Base-by-base conservation (phyloP, 1,140 invertebrate genomes). In the Heliconius melpomene region DNA sequence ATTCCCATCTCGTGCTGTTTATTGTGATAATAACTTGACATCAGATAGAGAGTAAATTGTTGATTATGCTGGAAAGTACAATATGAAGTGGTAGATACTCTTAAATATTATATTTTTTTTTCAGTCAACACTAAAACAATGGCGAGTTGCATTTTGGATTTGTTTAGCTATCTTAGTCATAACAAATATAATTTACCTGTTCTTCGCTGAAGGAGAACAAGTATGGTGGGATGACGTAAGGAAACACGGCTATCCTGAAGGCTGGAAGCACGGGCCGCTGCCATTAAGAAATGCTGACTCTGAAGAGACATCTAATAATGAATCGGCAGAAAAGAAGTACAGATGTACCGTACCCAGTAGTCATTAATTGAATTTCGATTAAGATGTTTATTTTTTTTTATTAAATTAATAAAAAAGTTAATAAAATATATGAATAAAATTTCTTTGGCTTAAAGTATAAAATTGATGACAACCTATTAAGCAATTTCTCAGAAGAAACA, bases 81-180 rank as follows among this genome's bases (percentile, higher is more conserved):
- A 57, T 57, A 7, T 57, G 7, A 71, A 20, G 6, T n/a, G n/a
- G n/a, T n/a, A n/a, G n/a, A n/a, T n/a, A n/a, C n/a, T n/a, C n/a
- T n/a, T n/a, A n/a, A n/a, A n/a, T n/a, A n/a, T n/a, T n/a, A n/a
- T n/a, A n/a, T n/a, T n/a, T n/a, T n/a, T 70, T 88, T 93, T 95
- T 79, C 93, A 98, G 97, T 96, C 96, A 81, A 96, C 96, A 8
- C 85, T 97, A 2, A 91, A 95, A 32, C 95, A 98, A 93, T 98
- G 98, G 98, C 95, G 97, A 72, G 89, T 95, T 2, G 97, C 98
- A 0, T 98, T 98, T 89, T 98, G 97, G 96, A 96, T 98, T 54
- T 96, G 97, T 6, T 95, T 97, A 29, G 96, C 85, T 0, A 95
- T 98, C 2, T 96, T 98, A 80, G 89, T 96, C 1, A 82, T 96